phyloP scores from a whole-genome alignment of 2,888 invertebrate species.

The Branchellion lobata region DNA sequence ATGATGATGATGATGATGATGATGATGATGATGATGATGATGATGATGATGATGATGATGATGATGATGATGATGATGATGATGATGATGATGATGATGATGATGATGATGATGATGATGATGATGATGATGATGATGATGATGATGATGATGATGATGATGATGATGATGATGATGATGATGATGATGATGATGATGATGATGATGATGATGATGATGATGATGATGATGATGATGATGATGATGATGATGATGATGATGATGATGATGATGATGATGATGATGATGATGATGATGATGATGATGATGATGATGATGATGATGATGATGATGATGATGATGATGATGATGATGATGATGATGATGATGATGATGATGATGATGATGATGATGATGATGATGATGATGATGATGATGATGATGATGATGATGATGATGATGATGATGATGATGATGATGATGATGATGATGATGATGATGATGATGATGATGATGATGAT shows the following conservation, averaged over 20 bases:
- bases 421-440: constrained; percentile 4
- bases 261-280: constrained; percentile 10
- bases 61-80: neutral
- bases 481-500: neutral
- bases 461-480: constrained; percentile 11
- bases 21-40: constrained; percentile 10
- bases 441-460: neutral
- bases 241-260: neutral
- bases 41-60: constrained; percentile 2
- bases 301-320: neutral
- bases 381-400: neutral
- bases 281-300: constrained; percentile 2
- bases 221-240: constrained; percentile 11
- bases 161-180: constrained; percentile 7
- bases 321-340: constrained; percentile 17
- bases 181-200: constrained; percentile 4
- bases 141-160: neutral
- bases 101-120: neutral
- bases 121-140: constrained; percentile 14
- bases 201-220: neutral
- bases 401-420: constrained; percentile 7
- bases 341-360: neutral
- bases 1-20: neutral
- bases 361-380: constrained; percentile 14
- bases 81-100: constrained; percentile 17